Percentiles rank a stretch among this genome's conserved stretches.
These are phyloP conservation scores for Stenichneumon culpator DNA, from an alignment of 2,888 invertebrate genomes.

Conservation along the genomic window DNA sequence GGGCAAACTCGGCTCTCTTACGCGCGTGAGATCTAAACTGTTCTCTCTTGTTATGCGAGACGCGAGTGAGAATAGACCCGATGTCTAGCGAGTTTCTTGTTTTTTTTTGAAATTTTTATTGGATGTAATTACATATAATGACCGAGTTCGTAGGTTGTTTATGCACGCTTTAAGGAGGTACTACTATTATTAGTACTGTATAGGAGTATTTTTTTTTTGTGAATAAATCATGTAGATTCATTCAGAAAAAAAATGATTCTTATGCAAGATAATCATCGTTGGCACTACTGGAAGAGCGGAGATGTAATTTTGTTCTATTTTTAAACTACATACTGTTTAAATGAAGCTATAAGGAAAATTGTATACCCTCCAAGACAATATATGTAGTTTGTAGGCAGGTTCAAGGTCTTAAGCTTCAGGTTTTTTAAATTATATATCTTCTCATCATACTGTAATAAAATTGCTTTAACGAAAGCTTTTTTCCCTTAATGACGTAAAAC, in stretches of 20 bases:
- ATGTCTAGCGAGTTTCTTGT: conserved; percentile 23
- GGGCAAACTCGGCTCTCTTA: conserved; percentile 27
- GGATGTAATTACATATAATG: conserved; percentile 9
- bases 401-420: not conserved
- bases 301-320: not conserved
- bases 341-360: not conserved
- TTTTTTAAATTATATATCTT: not conserved
- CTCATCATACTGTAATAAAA: too few species aligned
- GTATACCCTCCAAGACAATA: not conserved
- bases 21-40: conserved; percentile 32
- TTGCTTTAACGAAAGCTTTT: too few species aligned
- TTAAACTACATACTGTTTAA: not conserved
- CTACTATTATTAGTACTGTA: not conserved
- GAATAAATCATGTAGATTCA: not conserved
- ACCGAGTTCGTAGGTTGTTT: not conserved
- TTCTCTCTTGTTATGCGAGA: not conserved
- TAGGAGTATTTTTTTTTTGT: not conserved
- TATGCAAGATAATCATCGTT: not conserved
- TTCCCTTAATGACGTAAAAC: too few species aligned
- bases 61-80: not conserved
- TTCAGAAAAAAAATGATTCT: not conserved
- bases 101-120: not conserved
- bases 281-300: not conserved
- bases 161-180: not conserved
- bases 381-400: not conserved